A percentile compares a stretch with the other conserved stretches of the same genome.
Evolutionary conservation across 1,140 invertebrate species (phyloP).

Genomic region (Parasteatoda tepidariorum): DNA sequence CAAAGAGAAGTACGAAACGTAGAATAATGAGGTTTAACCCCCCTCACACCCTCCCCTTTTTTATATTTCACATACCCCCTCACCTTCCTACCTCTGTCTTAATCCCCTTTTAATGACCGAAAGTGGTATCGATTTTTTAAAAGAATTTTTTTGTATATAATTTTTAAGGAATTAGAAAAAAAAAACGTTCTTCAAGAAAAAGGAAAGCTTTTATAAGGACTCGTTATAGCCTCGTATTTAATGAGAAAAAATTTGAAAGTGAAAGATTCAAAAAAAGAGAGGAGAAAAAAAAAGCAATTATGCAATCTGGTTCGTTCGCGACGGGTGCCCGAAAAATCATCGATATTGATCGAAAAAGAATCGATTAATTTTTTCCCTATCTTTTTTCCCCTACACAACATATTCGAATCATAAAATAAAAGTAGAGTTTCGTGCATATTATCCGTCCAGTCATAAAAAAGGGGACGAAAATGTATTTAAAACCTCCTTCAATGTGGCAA

Average conservation of each 20-base stretch:
- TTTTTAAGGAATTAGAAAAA: slow-evolving; percentile 22
- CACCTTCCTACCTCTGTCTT: slow-evolving; percentile 10
- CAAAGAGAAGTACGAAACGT: slow-evolving; percentile 44
- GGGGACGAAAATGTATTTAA: background rate
- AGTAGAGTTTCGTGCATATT: background rate
- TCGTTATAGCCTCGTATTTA: slow-evolving; percentile 55
- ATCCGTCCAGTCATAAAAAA: slow-evolving; percentile 34
- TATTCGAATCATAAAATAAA: slow-evolving; percentile 47
- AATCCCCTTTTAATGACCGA: slow-evolving; percentile 59
- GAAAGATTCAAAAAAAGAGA: slow-evolving; percentile 12
- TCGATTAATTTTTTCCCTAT: slow-evolving; percentile 34
- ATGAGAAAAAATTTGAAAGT: slow-evolving; percentile 50
- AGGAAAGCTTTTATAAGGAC: slow-evolving; percentile 25
- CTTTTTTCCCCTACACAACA: background rate
- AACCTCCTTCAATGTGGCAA: slow-evolving; percentile 10
- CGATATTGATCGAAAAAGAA: slow-evolving; percentile 46
- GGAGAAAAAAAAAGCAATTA: slow-evolving; percentile 42
- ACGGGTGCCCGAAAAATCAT: slow-evolving; percentile 18
- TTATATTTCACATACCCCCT: slow-evolving; percentile 8
- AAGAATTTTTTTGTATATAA: background rate
- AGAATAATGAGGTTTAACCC: slow-evolving; percentile 56
- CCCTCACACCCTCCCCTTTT: slow-evolving; percentile 7
- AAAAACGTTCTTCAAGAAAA: background rate
- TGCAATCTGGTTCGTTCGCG: slow-evolving; percentile 19
- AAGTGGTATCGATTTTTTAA: slow-evolving; percentile 57